Base-by-base conservation (phyloP, 2,888 invertebrate species). In the Cactoblastis cactorum region DNA sequence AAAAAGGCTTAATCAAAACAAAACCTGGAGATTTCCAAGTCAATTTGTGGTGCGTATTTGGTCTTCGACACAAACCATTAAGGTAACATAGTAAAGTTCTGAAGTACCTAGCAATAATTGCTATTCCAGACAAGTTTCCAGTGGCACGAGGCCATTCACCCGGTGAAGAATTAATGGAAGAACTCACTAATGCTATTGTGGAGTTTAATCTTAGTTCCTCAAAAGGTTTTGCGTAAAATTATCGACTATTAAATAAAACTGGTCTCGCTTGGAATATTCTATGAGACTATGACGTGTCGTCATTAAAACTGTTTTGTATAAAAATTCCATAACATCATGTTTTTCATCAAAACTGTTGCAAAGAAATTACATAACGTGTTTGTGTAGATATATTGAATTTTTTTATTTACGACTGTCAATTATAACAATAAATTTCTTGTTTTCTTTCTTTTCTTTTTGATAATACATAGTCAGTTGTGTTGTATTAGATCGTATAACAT, bases 81-180 rank as follows among this genome's bases (percentile, higher is more conserved):
- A 62, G 66, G 70, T 65, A 65, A 64, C 65, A 67, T 61, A 61
- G 65, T 64, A 52, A 58, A 67, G 67, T 69, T 69, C 70, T 66
- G 62, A 71, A 69, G 68, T 69, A 67, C 69, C 69, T 69, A 71
- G 75, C 70, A 81, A 76, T 74, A 77, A 84, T 86, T 87, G 76
- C 76, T 83, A 87, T 87, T 82, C 85, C 76, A 80, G 80, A 78
- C 84, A 71, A 74, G 76, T 68, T 73, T 74, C 70, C 67, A 74
- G 66, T 67, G 66, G 67, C 61, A 60, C 65, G 64, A 77, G 87
- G 83, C 79, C 74, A 68, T 84, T 86, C 81, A 86, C 84, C 86
- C 72, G 66, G 74, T 70, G 67, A 72, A 71, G 78, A 83, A 82
- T 80, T 82, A 84, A 85, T 83, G 77, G 79, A 71, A 61, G 61